Evolutionary conservation across 2,888 invertebrate genomes (phyloP).

Genomic region (Slavum lentiscoides): DNA sequence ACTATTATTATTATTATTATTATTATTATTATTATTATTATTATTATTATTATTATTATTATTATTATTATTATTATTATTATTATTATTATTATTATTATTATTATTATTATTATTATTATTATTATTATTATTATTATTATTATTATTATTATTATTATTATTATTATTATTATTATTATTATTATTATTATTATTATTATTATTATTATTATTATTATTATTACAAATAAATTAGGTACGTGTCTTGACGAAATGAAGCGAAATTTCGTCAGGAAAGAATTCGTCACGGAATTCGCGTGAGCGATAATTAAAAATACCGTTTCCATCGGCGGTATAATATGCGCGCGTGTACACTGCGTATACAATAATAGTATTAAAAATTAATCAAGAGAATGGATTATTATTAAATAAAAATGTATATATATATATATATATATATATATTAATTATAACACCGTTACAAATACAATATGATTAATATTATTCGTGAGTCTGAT

Average conservation of each 20-base stretch:
- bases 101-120: not conserved
- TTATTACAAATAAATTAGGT: slow-evolving; percentile 5
- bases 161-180: no score
- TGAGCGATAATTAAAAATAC: slow-evolving; percentile 36
- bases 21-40: not conserved
- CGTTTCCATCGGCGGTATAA: not conserved
- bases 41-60: not conserved
- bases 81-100: not conserved
- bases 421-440: no score
- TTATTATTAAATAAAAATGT: slow-evolving; percentile 16
- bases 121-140: not conserved
- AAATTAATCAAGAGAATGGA: slow-evolving; percentile 10
- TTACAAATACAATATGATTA: slow-evolving; percentile 7
- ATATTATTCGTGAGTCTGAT: not conserved
- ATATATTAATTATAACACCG: not conserved
- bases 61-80: not conserved
- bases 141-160: not conserved
- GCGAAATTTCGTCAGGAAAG: not conserved
- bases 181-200: no score
- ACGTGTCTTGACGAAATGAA: slow-evolving; percentile 14
- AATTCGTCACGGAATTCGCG: slow-evolving; percentile 5
- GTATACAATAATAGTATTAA: not conserved
- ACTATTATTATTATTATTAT: not conserved
- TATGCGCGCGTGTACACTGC: no score
- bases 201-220: no score